Evolutionary conservation across 2,888 invertebrate species (phyloP).

Genomic region (Hypomecis atomaria): DNA sequence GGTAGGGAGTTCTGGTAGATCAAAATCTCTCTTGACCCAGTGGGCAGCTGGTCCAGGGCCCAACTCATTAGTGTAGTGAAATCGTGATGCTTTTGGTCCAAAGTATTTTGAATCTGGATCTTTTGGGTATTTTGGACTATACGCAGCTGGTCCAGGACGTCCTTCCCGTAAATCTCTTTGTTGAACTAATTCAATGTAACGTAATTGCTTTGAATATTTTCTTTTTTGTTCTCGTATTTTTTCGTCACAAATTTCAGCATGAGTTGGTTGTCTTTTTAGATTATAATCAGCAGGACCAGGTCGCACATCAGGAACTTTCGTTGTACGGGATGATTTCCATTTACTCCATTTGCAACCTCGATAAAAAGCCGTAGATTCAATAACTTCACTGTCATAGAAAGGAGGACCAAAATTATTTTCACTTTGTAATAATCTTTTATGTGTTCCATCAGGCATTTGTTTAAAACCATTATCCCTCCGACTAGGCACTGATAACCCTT

Average conservation of each 20-base stretch:
- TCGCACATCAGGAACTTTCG: conserved; percentile 40
- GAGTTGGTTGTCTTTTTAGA: conserved; percentile 48
- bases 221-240: conserved; percentile 59
- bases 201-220: conserved; percentile 64
- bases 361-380: conserved; percentile 65
- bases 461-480: conserved; percentile 56
- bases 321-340: conserved; percentile 55
- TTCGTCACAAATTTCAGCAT: conserved; percentile 60
- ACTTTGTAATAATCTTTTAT: conserved; percentile 44
- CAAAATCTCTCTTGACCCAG: conserved; percentile 64
- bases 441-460: conserved; percentile 46
- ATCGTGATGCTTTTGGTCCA: conserved; percentile 65
- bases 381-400: conserved; percentile 63
- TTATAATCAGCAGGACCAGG: conserved; percentile 72
- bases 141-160: conserved; percentile 66
- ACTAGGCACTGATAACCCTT: conserved; percentile 55
- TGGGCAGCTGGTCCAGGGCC: conserved; percentile 68
- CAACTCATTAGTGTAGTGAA: conserved; percentile 43
- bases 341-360: conserved; percentile 76
- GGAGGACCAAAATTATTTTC: conserved; percentile 52
- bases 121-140: conserved; percentile 58
- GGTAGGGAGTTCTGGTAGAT: conserved; percentile 48
- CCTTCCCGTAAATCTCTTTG: conserved; percentile 58
- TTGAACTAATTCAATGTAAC: conserved; percentile 71
- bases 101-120: conserved; percentile 50